phyloP scores from a whole-genome alignment of 2,113 vertebrate species.

The Platysteira castanea region DNA sequence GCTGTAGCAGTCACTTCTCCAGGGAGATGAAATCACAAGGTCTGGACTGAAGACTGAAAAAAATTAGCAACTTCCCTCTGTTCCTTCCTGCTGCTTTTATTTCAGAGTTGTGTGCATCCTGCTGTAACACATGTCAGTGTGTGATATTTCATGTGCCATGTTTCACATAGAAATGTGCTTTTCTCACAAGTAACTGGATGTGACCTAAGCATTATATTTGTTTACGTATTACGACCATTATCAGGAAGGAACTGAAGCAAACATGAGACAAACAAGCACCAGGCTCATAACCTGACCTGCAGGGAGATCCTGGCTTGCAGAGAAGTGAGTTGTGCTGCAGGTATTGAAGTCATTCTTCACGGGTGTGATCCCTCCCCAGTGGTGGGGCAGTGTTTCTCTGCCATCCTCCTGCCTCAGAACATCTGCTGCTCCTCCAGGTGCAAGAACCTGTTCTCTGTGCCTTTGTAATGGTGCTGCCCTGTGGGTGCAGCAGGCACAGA shows the following conservation, averaged over 20 bases:
- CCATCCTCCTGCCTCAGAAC: background rate
- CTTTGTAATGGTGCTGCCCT: background rate
- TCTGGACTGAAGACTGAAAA: background rate
- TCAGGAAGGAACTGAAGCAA: background rate
- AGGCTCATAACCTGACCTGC: background rate
- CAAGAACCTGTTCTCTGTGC: background rate
- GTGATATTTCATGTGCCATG: background rate
- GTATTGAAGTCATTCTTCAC: background rate
- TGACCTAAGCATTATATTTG: slow-evolving; percentile 6
- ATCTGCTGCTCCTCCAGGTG: background rate
- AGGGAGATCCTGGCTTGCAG: background rate
- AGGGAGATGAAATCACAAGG: background rate
- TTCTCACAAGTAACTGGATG: background rate
- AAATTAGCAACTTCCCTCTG: slow-evolving; percentile 3
- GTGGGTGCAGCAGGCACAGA: background rate
- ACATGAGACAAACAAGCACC: background rate
- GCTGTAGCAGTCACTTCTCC: background rate
- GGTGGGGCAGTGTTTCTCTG: background rate
- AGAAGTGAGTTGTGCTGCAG: background rate
- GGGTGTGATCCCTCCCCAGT: background rate
- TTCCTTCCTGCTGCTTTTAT: slow-evolving; percentile 53
- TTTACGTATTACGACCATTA: background rate
- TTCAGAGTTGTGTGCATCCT: background rate
- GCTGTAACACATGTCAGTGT: background rate
- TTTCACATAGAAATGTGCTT: background rate